These are phyloP conservation scores for Resseliella maxima DNA, from an alignment of 2,888 invertebrate species.

Conservation along the genomic window DNA sequence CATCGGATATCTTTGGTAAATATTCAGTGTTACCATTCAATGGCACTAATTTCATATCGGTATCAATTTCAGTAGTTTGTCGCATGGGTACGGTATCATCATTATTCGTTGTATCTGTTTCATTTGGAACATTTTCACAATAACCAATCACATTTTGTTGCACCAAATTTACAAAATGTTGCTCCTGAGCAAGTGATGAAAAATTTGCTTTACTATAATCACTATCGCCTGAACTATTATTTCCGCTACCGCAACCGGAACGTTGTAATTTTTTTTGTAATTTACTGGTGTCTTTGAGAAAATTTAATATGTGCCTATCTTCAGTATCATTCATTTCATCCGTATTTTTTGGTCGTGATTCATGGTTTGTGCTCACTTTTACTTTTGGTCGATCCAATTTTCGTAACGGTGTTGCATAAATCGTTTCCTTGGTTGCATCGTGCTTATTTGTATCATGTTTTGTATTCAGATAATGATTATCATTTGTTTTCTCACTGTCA, in stretches of 20 bases:
- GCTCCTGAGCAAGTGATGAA: conserved; percentile 67
- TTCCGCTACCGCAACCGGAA: conserved; percentile 19
- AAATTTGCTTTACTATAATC: conserved; percentile 68
- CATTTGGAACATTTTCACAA: background rate
- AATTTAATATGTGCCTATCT: conserved; percentile 67
- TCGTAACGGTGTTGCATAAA: conserved; percentile 67
- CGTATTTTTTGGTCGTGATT: conserved; percentile 58
- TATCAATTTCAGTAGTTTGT: conserved; percentile 64
- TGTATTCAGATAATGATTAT: background rate
- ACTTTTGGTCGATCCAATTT: conserved; percentile 67
- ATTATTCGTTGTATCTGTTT: conserved; percentile 56
- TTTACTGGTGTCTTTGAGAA: conserved; percentile 67
- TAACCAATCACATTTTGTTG: conserved; percentile 65
- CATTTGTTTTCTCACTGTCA: background rate
- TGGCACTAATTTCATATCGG: conserved; percentile 66
- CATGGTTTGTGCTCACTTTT: conserved; percentile 60
- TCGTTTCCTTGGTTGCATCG: conserved; percentile 63
- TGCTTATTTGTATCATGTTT: conserved; percentile 8
- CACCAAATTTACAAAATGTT: conserved; percentile 68
- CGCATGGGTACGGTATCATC: conserved; percentile 33
- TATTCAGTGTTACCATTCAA: background rate
- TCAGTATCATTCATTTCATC: conserved; percentile 64
- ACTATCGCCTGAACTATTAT: conserved; percentile 54
- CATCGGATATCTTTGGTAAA: conserved; percentile 63
- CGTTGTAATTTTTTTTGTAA: conserved; percentile 65